These are phyloP conservation scores for Chrysomallon squamiferum DNA, from an alignment of 1,140 invertebrate genomes.

Conservation along the genomic window DNA sequence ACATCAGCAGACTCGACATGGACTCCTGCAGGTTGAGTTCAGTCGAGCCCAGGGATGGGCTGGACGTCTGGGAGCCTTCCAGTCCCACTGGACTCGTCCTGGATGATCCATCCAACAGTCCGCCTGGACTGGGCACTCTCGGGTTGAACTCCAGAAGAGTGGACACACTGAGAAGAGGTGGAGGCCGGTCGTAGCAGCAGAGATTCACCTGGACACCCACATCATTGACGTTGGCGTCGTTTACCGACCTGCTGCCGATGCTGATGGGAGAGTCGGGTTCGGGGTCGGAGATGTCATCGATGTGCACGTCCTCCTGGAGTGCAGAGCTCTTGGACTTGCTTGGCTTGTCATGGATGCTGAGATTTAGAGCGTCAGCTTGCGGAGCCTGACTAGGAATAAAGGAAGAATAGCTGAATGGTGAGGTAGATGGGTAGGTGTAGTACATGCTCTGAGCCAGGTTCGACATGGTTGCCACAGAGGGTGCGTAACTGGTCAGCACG, in stretches of 20 bases:
- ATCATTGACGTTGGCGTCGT: constrained; percentile 18
- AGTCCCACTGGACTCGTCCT: constrained; percentile 2
- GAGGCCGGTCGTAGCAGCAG: constrained; percentile 29
- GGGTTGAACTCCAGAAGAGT: no score
- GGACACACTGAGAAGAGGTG: background rate
- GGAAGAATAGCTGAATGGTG: constrained; percentile 21
- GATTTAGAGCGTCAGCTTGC: constrained; percentile 49
- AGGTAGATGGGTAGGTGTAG: constrained; percentile 34
- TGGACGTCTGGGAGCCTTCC: background rate
- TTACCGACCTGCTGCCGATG: background rate
- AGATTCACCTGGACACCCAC: constrained; percentile 44
- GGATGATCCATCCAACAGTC: background rate
- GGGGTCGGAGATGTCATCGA: background rate
- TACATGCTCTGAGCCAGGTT: constrained; percentile 14
- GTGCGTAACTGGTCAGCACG: no score
- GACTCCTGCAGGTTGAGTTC: constrained; percentile 38
- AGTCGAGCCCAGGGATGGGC: constrained; percentile 13
- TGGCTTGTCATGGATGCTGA: constrained; percentile 36
- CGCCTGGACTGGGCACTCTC: background rate
- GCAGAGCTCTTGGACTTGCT: constrained; percentile 2
- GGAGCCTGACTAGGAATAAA: constrained; percentile 33
- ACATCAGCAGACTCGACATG: constrained; percentile 38
- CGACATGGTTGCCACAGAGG: no score
- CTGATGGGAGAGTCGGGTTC: background rate
- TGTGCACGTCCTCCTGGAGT: background rate